Conservation (phyloP, 2,113 vertebrate genomes). For the Oreochromis tanganicae region DNA sequence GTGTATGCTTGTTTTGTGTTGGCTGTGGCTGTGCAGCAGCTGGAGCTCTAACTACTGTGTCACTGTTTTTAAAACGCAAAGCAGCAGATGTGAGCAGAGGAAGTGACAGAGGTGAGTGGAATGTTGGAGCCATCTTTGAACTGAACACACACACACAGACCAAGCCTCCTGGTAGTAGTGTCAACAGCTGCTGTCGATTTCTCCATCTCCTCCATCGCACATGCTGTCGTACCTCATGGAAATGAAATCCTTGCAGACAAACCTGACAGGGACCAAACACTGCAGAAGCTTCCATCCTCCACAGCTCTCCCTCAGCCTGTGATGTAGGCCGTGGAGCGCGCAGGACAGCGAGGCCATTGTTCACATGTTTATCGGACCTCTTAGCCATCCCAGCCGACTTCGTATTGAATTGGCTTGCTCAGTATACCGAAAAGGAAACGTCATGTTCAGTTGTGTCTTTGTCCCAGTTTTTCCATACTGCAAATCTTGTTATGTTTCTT, state of each 20-base stretch:
- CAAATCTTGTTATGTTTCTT: neutral
- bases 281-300: neutral
- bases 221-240: neutral
- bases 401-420: neutral
- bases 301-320: neutral
- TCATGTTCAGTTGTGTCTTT: neutral
- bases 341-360: slow-evolving; percentile 21
- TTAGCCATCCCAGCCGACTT: slow-evolving; percentile 3
- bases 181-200: slow-evolving; percentile 16
- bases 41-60: slow-evolving; percentile 64
- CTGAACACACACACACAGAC: neutral
- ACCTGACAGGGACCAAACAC: neutral
- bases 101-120: slow-evolving; percentile 95
- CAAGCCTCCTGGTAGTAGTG: neutral
- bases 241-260: neutral
- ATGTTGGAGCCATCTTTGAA: slow-evolving; percentile 59
- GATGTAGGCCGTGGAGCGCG: neutral
- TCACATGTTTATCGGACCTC: neutral
- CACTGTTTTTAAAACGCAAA: slow-evolving; percentile 80
- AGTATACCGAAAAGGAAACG: neutral
- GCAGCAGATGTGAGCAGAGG: slow-evolving; percentile 92
- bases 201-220: neutral
- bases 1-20: neutral
- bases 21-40: slow-evolving; percentile 24
- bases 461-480: neutral